These are phyloP conservation scores for Nymphalis io DNA, from an alignment of 1,140 invertebrate genomes.

Conservation along the genomic window DNA sequence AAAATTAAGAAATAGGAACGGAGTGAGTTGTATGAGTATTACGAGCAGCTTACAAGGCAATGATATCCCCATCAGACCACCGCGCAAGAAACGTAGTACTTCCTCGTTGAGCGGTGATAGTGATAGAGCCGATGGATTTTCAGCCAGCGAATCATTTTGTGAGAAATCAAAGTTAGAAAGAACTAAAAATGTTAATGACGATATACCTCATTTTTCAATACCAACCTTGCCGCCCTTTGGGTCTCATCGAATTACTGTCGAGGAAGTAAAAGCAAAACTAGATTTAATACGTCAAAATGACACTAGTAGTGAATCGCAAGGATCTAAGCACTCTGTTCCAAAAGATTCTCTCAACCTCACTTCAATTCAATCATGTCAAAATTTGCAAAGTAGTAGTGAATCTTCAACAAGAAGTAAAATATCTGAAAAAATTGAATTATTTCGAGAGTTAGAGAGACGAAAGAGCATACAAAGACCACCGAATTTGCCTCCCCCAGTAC, in stretches of 20 bases:
- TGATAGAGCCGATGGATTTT: conserved; percentile 77
- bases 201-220: conserved; percentile 37
- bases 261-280: conserved; percentile 81
- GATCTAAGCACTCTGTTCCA: conserved; percentile 67
- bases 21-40: conserved; percentile 86
- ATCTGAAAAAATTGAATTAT: conserved; percentile 79
- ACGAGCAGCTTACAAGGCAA: conserved; percentile 80
- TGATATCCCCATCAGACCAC: conserved; percentile 80
- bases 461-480: conserved; percentile 78
- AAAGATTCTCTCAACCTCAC: conserved; percentile 57
- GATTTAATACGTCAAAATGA: conserved; percentile 75
- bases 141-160: conserved; percentile 61
- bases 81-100: conserved; percentile 81
- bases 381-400: conserved; percentile 67
- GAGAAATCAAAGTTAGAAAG: conserved; percentile 62
- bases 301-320: conserved; percentile 66
- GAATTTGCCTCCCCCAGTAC: conserved; percentile 74
- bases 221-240: conserved; percentile 61
- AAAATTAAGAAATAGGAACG: conserved; percentile 84
- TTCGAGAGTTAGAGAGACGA: conserved; percentile 78
- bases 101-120: conserved; percentile 83
- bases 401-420: conserved; percentile 76
- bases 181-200: conserved; percentile 34
- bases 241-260: conserved; percentile 76
- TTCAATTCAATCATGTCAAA: conserved; percentile 47